Base-by-base conservation (phyloP, 2,797 vertebrate species). In the Mormyrus hasselquistii region DNA sequence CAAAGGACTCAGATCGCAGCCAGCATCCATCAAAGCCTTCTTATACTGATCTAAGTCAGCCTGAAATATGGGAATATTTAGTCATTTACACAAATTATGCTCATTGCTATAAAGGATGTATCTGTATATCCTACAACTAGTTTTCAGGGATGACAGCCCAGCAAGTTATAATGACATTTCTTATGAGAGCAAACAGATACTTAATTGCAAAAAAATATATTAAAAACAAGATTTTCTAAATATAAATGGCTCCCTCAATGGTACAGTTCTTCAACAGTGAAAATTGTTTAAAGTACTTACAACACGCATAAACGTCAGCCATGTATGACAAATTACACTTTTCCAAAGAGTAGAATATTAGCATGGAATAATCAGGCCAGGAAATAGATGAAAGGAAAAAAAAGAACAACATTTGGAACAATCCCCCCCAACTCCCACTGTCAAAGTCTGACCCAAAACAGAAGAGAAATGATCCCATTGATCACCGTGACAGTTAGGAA, bases 31-130 rank as follows among this genome's bases (percentile, higher is more conserved):
- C 93, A 99, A 92, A 0, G 97, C 98, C 92, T 97, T 98, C 94
- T 96, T 98, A 89, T 99, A 99, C 92, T 99, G 98, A 83, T 99
- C 98, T 94, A 99, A 90, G 93, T 99, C 98, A 88, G 94, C 93
- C 98, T 99, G 94, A 90, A 96, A 88, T 88, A 50, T 87, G 92
- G 16, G 47, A 88, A 89, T 83, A 50, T 14, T 34, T 38, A 38
- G 9, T 87, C 57, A 55, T 59, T 34, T 87, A 25, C 29, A 57
- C 34, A 38, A 57, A 86, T 86, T 38, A 85, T 29, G 50, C 8
- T 85, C 29, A 25, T 50, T 50, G n/a, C 22, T 85, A 52, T 22
- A 85, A 84, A 84, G 19, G 0, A 8, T 0, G 4, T 55, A 34
- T 5, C 50, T 50, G 10, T 16, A 55, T 16, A 86, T 19, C 19